These are phyloP conservation scores for Globia sparganii DNA, from an alignment of 2,888 invertebrate species.

Conservation along the genomic window DNA sequence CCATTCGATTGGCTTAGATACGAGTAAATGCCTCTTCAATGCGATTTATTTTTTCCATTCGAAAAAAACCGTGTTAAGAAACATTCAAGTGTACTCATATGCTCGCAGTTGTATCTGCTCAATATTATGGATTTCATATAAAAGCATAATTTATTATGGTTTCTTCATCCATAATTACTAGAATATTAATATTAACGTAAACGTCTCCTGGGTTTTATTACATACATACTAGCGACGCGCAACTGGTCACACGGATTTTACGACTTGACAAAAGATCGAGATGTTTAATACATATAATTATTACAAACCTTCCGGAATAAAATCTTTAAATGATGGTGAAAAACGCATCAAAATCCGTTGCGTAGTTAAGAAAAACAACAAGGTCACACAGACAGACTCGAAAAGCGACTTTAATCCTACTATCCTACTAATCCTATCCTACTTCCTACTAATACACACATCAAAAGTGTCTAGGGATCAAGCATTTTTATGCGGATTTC, in stretches of 20 bases:
- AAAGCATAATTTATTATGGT: constrained; percentile 4
- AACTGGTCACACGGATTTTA: neutral
- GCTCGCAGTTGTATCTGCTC: neutral
- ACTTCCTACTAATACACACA: too few species aligned
- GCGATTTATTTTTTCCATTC: constrained; percentile 8
- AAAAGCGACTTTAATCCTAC: neutral
- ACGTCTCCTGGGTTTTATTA: neutral
- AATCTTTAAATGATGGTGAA: neutral
- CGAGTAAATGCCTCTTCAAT: constrained; percentile 1
- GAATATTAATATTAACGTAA: neutral
- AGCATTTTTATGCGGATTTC: too few species aligned
- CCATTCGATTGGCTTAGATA: constrained; percentile 20
- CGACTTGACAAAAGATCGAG: too few species aligned
- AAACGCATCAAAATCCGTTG: too few species aligned
- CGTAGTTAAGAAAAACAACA: neutral
- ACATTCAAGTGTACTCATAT: constrained; percentile 10
- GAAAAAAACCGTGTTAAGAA: neutral
- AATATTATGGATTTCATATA: neutral
- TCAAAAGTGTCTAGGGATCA: too few species aligned
- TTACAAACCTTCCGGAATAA: neutral
- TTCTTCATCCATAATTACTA: neutral
- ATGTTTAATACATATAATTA: neutral
- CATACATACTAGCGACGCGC: neutral
- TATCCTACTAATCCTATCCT: too few species aligned
- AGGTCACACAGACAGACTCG: neutral